Evolutionary conservation across 1,140 invertebrate species (phyloP).

Genomic region (Heliconius hewitsoni): DNA sequence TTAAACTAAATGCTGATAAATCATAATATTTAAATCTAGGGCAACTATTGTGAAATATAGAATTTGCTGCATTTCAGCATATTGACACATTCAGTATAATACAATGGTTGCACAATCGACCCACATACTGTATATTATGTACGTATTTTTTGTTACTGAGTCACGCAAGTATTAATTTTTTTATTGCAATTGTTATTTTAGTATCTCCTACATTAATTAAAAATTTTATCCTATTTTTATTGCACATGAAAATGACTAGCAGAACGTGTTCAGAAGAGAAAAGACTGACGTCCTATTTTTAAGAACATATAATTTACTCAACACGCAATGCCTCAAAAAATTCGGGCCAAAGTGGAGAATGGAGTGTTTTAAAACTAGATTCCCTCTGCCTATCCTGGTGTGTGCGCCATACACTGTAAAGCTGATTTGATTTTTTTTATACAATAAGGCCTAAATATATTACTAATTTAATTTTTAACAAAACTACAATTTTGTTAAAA

Average conservation of each 20-base stretch:
- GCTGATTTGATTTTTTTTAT: no score
- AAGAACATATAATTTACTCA: no score
- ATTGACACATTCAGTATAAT: slow-evolving; percentile 25
- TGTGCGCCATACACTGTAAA: no score
- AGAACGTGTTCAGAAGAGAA: no score
- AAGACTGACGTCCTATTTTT: no score
- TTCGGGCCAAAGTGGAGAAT: no score
- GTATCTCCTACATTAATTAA: neutral
- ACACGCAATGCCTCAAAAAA: no score
- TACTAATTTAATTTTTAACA: no score
- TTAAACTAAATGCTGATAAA: slow-evolving; percentile 16
- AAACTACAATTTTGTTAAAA: no score
- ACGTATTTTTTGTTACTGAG: slow-evolving; percentile 11
- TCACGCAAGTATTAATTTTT: slow-evolving; percentile 16
- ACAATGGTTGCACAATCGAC: slow-evolving; percentile 16
- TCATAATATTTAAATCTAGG: slow-evolving; percentile 18
- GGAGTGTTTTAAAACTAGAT: no score
- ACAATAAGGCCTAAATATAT: no score
- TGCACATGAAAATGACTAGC: neutral
- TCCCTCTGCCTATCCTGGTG: no score
- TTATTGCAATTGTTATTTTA: neutral
- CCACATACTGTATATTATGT: neutral
- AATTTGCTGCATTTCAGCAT: slow-evolving; percentile 28
- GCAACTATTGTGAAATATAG: slow-evolving; percentile 21
- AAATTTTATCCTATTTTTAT: neutral